Evolutionary conservation across 2,888 invertebrate species (phyloP), one percentile per base, ranked within the genome.

Genomic region (Hyalella azteca): DNA sequence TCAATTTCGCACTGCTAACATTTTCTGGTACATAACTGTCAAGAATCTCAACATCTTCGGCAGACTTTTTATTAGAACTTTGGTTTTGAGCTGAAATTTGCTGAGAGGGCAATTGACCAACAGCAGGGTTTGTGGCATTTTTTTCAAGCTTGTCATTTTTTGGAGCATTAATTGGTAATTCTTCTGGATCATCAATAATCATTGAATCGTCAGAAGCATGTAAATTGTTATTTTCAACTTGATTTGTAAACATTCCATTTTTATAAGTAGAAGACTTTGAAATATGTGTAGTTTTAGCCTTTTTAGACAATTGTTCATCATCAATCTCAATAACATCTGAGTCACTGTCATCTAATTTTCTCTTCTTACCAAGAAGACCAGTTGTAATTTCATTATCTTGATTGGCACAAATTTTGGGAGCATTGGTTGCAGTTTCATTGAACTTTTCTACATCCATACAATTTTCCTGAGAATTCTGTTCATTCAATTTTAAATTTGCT

Each of bases 341-440:
- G 19, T 66, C 66, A 66, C 66, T 66, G 1, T 66, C 66, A 36
- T 36, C 36, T 19, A 66, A 36, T 29, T 66, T 66, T 19, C 66
- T 66, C 19, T 66, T 66, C 32, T 36, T 66, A 19, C 36, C 15
- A 11, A 11, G 9, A 45, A 11, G 11, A 11, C 15, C 45, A 45
- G 15, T 45, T 9, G 11, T 11, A 15, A 11, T 45, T 45, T 45
- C 45, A 45, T 9, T 11, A 15, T 15, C 15, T 9, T 45, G 9
- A 45, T 45, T 45, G 45, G 15, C 45, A 45, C 11, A 15, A 45
- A 15, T 9, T 45, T 11, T 15, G 9, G 45, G 15, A 15, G 11
- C 45, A 45, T 9, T 11, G 9, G 45, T 11, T 9, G 45, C 7
- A 11, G 45, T 45, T 11, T 9, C 45, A 45, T 9, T 45, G 15